Conservation (phyloP, 2,797 vertebrate genomes). For the Melanotaenia trifasciata region DNA sequence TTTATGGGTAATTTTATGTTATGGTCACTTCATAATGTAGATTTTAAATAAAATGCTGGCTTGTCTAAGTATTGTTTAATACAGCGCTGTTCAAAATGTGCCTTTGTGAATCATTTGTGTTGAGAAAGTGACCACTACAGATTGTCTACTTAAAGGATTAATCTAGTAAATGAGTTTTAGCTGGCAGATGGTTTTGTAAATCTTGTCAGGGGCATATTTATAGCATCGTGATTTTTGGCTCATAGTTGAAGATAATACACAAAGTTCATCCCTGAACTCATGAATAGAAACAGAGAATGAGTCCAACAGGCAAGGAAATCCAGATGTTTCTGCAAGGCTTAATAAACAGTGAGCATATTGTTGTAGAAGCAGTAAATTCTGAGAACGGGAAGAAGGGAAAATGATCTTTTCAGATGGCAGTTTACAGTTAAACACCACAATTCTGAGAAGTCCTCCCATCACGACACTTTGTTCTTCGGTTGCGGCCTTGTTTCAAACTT, state of each 20-base stretch:
- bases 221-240: conserved; percentile 15
- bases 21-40: not conserved
- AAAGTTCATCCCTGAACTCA: conserved; percentile 22
- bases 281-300: conserved; percentile 14
- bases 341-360: conserved; percentile 65
- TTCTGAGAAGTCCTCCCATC: conserved; percentile 54
- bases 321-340: conserved; percentile 72
- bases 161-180: conserved; percentile 38
- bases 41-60: conserved; percentile 16
- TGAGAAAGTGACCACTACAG: conserved; percentile 43
- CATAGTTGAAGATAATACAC: conserved; percentile 26
- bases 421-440: conserved; percentile 60
- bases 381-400: conserved; percentile 40
- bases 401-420: conserved; percentile 73
- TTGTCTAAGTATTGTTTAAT: not conserved
- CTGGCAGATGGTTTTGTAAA: conserved; percentile 43
- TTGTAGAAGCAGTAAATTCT: conserved; percentile 66
- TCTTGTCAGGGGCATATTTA: conserved; percentile 22
- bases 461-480: conserved; percentile 66
- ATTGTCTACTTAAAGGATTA: conserved; percentile 34
- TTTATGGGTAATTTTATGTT: not conserved
- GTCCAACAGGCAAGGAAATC: conserved; percentile 44
- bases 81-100: conserved; percentile 27
- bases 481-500: conserved; percentile 62
- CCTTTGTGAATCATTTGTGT: conserved; percentile 36